Evolutionary conservation across 2,888 invertebrate genomes (phyloP), one percentile per base, ranked within the genome.

Genomic region (Chrysopilus asiliformis): DNA sequence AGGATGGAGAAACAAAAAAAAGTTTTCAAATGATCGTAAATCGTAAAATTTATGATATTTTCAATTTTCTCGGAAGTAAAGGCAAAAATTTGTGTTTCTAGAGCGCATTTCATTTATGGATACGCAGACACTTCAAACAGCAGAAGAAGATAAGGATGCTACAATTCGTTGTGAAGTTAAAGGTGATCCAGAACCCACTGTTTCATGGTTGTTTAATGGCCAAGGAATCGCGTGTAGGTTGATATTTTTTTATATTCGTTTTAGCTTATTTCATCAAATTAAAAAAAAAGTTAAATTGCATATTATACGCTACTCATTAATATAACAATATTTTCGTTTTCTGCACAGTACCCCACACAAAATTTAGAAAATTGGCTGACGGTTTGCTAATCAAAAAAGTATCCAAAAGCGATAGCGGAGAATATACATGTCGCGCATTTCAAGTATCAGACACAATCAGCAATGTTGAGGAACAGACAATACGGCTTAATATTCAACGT

Each of bases 401-500:
- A 38, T 65, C 66, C 25, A 60, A 67, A 45, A 62, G 62, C 39
- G 71, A 73, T 53, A 66, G 66, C 44, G 71, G 70, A 46, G 66
- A 66, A 47, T 74, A 72, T 57, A 65, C 66, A 46, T 74, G 74
- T 55, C 64, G 67, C 49, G 74, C 72, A 33, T 65, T 65, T 48
- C 72, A 72, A 55, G 58, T 64, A 40, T 65, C 63, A 42, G 55
- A 60, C 39, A 62, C 60, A 46, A 67, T 65, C 42, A 69, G 69
- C 45, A 67, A 66, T 49, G 62, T 72, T 45, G 59, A 65, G 49
- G 68, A 68, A 48, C 64, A 66, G 48, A 65, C 65, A 47, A 71
- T 74, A 51, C 62, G 62, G 49, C 63, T 74, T 49, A 67, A 67
- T 56, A 68, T 74, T 47, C 65, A 68, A 64, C 72, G 74, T 74